phyloP scores from a whole-genome alignment of 2,797 vertebrate species.

The Oreochromis grahami region DNA sequence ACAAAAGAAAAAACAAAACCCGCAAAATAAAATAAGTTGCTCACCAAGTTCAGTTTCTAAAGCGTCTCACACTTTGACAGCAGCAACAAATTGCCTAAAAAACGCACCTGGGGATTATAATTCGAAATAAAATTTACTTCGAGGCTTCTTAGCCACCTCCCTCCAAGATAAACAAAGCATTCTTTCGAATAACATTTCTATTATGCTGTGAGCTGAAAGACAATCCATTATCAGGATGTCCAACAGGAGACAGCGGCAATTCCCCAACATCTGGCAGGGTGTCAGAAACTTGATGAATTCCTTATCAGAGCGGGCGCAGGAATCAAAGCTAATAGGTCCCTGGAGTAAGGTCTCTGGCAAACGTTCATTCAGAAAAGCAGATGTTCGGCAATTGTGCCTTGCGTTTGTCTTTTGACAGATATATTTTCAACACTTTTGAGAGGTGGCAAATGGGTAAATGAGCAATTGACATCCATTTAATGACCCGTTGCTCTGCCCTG shows the following conservation, averaged over 20 bases:
- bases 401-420: slow-evolving; percentile 70
- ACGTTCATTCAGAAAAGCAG: slow-evolving; percentile 70
- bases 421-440: slow-evolving; percentile 61
- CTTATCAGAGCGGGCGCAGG: slow-evolving; percentile 63
- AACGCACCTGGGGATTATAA: not conserved
- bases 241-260: slow-evolving; percentile 66
- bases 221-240: slow-evolving; percentile 52
- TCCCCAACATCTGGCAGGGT: slow-evolving; percentile 73
- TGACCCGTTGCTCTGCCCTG: slow-evolving; percentile 9
- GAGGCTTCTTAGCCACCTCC: not conserved
- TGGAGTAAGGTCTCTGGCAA: slow-evolving; percentile 55
- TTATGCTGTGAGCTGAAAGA: slow-evolving; percentile 23
- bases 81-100: not conserved
- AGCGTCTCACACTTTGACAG: not conserved
- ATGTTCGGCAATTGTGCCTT: slow-evolving; percentile 68
- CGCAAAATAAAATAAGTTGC: not conserved
- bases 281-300: slow-evolving; percentile 76
- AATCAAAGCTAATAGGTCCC: slow-evolving; percentile 74
- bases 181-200: slow-evolving; percentile 27
- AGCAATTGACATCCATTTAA: slow-evolving; percentile 57
- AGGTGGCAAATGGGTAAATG: slow-evolving; percentile 58
- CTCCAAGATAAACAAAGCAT: not conserved
- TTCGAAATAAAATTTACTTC: not conserved
- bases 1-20: not conserved
- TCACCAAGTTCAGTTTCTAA: not conserved